These are phyloP conservation scores for Schizaphis graminum DNA, from an alignment of 2,888 invertebrate species.

Conservation along the genomic window DNA sequence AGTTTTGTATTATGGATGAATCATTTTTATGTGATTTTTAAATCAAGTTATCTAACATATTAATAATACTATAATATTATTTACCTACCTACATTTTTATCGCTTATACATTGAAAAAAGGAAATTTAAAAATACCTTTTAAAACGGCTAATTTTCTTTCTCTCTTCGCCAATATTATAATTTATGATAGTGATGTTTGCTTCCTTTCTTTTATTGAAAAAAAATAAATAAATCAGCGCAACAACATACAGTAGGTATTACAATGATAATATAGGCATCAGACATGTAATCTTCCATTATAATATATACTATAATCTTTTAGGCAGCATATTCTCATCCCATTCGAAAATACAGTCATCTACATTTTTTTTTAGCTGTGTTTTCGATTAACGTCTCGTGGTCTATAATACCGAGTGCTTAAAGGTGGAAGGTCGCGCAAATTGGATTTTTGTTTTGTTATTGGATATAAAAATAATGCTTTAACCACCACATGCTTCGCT, in stretches of 20 bases:
- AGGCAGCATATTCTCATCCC: background rate
- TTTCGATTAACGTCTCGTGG: background rate
- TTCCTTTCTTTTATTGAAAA: background rate
- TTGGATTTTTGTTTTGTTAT: constrained; percentile 6
- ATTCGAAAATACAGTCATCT: background rate
- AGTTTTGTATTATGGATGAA: background rate
- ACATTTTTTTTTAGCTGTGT: background rate
- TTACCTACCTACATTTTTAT: background rate
- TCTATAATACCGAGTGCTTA: background rate
- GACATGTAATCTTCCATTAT: background rate
- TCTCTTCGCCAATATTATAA: background rate
- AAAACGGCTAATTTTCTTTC: background rate
- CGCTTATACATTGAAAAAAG: background rate
- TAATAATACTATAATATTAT: background rate
- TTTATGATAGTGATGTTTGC: background rate
- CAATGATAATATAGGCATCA: background rate
- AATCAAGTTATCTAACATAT: background rate
- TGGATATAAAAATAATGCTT: constrained; percentile 2
- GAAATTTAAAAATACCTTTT: background rate
- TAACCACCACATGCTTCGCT: background rate
- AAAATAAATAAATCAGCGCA: background rate
- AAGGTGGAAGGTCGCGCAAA: background rate
- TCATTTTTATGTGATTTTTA: background rate
- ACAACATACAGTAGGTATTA: background rate
- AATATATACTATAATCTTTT: background rate